These are phyloP conservation scores for Apteryx owenii DNA, from an alignment of 2,113 vertebrate species.

Conservation along the genomic window DNA sequence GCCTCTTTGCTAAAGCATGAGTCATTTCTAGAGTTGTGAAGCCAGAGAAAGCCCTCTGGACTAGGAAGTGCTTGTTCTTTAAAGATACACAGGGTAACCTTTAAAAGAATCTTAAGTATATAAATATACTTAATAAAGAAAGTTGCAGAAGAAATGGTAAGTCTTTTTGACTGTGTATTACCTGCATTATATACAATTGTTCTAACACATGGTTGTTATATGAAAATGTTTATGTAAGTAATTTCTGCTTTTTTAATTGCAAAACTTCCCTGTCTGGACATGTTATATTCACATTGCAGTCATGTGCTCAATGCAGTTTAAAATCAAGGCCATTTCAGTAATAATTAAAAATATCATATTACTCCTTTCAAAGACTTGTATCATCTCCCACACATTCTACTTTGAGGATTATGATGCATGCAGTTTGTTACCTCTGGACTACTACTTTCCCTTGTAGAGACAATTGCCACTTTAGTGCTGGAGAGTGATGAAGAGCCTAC, in stretches of 20 bases:
- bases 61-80: background rate
- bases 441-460: background rate
- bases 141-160: slow-evolving; percentile 23
- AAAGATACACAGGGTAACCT: slow-evolving; percentile 14
- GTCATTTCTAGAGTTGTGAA: slow-evolving; percentile 25
- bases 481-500: slow-evolving; percentile 17
- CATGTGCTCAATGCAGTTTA: background rate
- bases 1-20: background rate
- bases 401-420: slow-evolving; percentile 31
- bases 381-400: slow-evolving; percentile 22
- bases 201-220: background rate
- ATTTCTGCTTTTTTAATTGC: background rate
- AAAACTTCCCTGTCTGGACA: slow-evolving; percentile 6
- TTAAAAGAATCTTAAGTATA: slow-evolving; percentile 13
- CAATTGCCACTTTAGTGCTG: background rate
- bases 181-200: background rate
- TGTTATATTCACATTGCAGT: background rate
- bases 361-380: background rate
- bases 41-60: slow-evolving; percentile 22
- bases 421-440: background rate
- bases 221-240: background rate
- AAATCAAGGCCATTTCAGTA: background rate
- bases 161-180: background rate
- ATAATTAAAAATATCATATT: slow-evolving; percentile 30
- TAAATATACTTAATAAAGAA: background rate